Conservation (phyloP, 2,888 invertebrate species). For the Ophion costatus region DNA sequence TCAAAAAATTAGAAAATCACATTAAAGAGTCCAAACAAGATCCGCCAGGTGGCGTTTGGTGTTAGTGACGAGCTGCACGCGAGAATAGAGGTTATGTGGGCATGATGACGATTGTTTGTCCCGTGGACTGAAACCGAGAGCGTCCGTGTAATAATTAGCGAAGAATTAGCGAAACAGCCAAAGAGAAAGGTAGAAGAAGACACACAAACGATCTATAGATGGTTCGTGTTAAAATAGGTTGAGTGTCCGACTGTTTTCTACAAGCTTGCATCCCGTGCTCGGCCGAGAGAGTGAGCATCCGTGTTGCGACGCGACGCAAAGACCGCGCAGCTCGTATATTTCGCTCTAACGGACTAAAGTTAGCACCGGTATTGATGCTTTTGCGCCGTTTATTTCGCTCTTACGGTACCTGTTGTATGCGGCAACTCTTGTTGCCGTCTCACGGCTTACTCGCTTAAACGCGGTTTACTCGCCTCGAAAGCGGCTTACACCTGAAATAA, state of each 20-base stretch:
- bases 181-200: conserved; percentile 8
- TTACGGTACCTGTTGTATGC: conserved; percentile 66
- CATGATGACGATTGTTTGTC: conserved; percentile 36
- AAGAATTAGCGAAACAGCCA: conserved; percentile 40
- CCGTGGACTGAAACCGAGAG: conserved; percentile 60
- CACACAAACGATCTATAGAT: conserved; percentile 36
- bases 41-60: neutral
- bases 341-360: conserved; percentile 66
- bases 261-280: conserved; percentile 6
- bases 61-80: neutral
- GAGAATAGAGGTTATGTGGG: conserved; percentile 10
- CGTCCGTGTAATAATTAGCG: conserved; percentile 59
- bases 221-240: conserved; percentile 19
- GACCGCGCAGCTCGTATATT: conserved; percentile 32
- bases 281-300: neutral
- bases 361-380: conserved; percentile 58
- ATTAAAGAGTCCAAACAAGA: neutral
- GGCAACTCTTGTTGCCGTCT: neutral
- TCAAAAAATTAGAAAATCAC: neutral
- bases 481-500: neutral
- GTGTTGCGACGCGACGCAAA: conserved; percentile 15
- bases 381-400: conserved; percentile 60
- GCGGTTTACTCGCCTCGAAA: neutral
- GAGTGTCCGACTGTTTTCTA: conserved; percentile 19
- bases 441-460: neutral